Conservation (phyloP, 2,113 vertebrate species). For the Hippocampus zosterae region DNA sequence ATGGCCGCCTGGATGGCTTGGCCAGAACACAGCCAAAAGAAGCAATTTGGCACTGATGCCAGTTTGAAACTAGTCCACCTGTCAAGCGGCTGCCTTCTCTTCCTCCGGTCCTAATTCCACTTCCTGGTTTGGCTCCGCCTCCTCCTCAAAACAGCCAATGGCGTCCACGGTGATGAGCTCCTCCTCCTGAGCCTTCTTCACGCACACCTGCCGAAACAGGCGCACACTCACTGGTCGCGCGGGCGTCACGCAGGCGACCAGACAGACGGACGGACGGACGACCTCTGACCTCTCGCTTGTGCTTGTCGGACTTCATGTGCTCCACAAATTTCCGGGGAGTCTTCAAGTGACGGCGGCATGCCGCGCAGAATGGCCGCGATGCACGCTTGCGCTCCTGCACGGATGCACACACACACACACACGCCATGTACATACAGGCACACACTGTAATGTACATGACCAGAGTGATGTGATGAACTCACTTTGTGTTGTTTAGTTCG, state of each 20-base stretch:
- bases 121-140: slow-evolving; percentile 60
- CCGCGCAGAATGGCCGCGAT: slow-evolving; percentile 87
- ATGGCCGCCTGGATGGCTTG: no score
- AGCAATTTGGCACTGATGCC: no score
- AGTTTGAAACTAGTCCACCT: neutral
- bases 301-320: slow-evolving; percentile 91
- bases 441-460: neutral
- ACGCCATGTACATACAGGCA: neutral
- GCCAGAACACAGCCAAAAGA: no score
- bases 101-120: slow-evolving; percentile 5
- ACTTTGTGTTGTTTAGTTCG: slow-evolving; percentile 90
- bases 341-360: slow-evolving; percentile 87
- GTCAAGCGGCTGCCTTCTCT: slow-evolving; percentile 8
- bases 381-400: slow-evolving; percentile 83
- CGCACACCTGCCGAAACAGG: slow-evolving; percentile 50
- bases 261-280: no score
- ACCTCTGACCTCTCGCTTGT: slow-evolving; percentile 81
- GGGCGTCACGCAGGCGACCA: no score
- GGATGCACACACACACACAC: neutral
- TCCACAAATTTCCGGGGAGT: slow-evolving; percentile 96
- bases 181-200: slow-evolving; percentile 78
- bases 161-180: slow-evolving; percentile 95
- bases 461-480: slow-evolving; percentile 14
- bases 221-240: slow-evolving; percentile 25
- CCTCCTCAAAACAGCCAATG: slow-evolving; percentile 89